Evolutionary conservation across 2,888 invertebrate species (phyloP).

Genomic region (Luperina nickerlii): DNA sequence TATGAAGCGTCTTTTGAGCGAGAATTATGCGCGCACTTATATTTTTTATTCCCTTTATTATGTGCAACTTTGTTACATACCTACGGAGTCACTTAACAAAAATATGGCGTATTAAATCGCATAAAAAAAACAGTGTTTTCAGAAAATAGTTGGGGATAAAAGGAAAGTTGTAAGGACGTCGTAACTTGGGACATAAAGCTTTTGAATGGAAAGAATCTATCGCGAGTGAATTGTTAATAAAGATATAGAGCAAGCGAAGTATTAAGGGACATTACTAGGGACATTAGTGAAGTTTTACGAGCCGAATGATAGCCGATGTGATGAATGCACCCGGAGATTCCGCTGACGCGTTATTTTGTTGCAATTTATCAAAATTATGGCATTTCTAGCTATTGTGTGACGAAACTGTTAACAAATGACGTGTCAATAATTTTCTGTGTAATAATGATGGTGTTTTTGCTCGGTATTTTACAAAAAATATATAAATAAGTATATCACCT

Average conservation of each 20-base stretch:
- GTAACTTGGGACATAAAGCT: conserved; percentile 88
- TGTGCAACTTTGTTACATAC: conserved; percentile 86
- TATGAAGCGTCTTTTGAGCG: conserved; percentile 81
- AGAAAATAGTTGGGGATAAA: conserved; percentile 88
- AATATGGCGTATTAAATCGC: conserved; percentile 88
- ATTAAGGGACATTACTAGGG: conserved; percentile 77
- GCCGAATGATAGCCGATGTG: conserved; percentile 77
- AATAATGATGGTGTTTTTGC: conserved; percentile 9
- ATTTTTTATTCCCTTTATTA: conserved; percentile 84
- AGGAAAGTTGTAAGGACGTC: conserved; percentile 87
- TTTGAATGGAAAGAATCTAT: conserved; percentile 88
- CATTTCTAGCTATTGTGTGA: conserved; percentile 46
- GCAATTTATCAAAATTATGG: conserved; percentile 78
- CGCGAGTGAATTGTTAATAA: conserved; percentile 89
- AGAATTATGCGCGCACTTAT: conserved; percentile 83
- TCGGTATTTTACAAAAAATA: neutral
- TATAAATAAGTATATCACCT: neutral
- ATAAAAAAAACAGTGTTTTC: conserved; percentile 90
- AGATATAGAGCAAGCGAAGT: conserved; percentile 87
- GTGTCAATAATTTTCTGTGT: neutral
- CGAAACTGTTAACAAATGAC: conserved; percentile 45
- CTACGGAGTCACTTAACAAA: conserved; percentile 86
- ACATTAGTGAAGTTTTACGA: conserved; percentile 88
- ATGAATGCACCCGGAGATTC: conserved; percentile 84
- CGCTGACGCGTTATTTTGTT: conserved; percentile 68